Evolutionary conservation across 1,140 invertebrate species (phyloP).

Genomic region (Drosophila parabipectinata): DNA sequence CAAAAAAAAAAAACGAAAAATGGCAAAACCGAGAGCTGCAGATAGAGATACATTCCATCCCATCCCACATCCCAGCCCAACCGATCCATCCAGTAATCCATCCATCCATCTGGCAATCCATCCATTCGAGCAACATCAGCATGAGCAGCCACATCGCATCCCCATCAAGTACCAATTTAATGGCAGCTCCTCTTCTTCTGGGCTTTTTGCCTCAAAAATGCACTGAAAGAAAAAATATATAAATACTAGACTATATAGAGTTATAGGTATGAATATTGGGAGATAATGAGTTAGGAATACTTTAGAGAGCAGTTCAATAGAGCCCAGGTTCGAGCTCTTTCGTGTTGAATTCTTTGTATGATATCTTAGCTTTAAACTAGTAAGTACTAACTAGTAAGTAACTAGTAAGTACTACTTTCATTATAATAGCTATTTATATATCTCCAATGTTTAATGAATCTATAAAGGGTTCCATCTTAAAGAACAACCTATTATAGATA

Average conservation of each 20-base stretch:
- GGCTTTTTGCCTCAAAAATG: neutral
- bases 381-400: no score
- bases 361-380: no score
- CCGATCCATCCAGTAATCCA: conserved; percentile 1
- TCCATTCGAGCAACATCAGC: conserved; percentile 19
- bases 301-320: no score
- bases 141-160: conserved; percentile 56
- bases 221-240: conserved; percentile 12
- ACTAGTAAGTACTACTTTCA: no score
- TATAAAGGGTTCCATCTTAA: no score
- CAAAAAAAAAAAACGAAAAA: conserved; percentile 10
- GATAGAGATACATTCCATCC: conserved; percentile 36
- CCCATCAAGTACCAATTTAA: conserved; percentile 71
- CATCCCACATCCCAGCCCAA: neutral
- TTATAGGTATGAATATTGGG: neutral
- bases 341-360: no score
- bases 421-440: no score
- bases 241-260: neutral
- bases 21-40: conserved; percentile 49
- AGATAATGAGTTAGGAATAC: no score
- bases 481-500: no score
- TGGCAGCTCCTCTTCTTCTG: conserved; percentile 48
- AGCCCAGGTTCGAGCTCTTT: no score
- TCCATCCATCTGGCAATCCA: conserved; percentile 9
- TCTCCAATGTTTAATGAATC: no score